Base-by-base conservation (phyloP, 2,888 invertebrate species). In the Hypomecis atomaria region DNA sequence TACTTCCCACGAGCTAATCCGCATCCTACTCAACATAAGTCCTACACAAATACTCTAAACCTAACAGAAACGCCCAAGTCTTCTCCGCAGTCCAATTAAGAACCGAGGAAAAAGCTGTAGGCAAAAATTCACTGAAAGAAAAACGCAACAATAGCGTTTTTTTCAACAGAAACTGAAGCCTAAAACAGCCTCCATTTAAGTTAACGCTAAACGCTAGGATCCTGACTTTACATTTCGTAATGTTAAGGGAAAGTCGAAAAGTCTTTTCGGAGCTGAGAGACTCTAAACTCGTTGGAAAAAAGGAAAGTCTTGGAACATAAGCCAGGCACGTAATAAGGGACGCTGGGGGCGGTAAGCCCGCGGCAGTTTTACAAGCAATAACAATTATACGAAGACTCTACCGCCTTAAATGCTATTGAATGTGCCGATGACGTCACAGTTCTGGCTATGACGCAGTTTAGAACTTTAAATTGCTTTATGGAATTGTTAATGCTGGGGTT, bases 371-470 rank as follows among this genome's bases (percentile, higher is more conserved):
- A 74, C 72, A 67, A 66, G 72, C 75, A 67, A 81, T 85, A 82
- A 83, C 81, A 80, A 81, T 85, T 80, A 83, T 73, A 73, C 68
- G 59, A 72, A 73, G 73, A 36, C 49, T 55, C 72, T 72, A 40
- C 33, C 34, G 50, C 23, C 38, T 47, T 47, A 47, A 56, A 56
- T 37, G 23, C 58, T 40, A 43, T 61, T 60, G 50, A 63, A 68
- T 63, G 67, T 60, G 65, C 36, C 59, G 37, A 36, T 74, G 69
- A 71, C 71, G 67, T 71, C 66, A 66, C 43, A n/a, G 55, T 38
- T 44, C 10, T 40, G 11, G 38, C 9, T 8, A n/a, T 58, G 56
- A 55, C 55, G 54, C 44, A 56, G 38, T 23, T 47, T 43, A 33
- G 37, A 52, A 40, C n/a, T 50, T 52, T 4, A 50, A 34, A 37